phyloP scores from a whole-genome alignment of 2,113 vertebrate genomes.

The Terrapene triunguis region DNA sequence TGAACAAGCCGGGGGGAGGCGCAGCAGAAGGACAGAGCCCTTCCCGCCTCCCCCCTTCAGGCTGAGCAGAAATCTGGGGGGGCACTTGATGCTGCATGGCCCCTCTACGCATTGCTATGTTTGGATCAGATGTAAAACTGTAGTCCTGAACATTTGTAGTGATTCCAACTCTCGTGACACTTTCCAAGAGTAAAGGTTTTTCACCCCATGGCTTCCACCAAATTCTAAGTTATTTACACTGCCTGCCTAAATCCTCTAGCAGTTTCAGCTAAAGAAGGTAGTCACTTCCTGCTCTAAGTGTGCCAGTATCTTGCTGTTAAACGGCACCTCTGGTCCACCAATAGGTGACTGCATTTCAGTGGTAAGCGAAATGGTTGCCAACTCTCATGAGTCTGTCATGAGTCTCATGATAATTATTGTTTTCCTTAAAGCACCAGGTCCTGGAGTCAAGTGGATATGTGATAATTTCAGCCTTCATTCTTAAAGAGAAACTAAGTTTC shows the following conservation, averaged over 20 bases:
- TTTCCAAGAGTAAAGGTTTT: neutral
- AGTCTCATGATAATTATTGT: too few relatives aligned
- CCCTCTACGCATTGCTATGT: neutral
- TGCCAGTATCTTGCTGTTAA: neutral
- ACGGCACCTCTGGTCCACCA: neutral
- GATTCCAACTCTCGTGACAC: fast-evolving
- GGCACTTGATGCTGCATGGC: too few relatives aligned
- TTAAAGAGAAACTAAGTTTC: too few relatives aligned
- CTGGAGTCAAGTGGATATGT: too few relatives aligned
- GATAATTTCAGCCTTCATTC: too few relatives aligned
- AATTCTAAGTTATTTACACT: neutral
- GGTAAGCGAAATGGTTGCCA: too few relatives aligned
- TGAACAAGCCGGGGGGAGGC: too few relatives aligned
- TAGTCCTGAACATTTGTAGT: neutral
- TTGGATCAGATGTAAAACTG: neutral
- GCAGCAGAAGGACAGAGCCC: too few relatives aligned
- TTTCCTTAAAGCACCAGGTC: too few relatives aligned
- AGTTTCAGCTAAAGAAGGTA: neutral
- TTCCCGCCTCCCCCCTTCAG: too few relatives aligned
- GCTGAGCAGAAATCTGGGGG: too few relatives aligned
- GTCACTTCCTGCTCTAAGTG: neutral
- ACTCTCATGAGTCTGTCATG: too few relatives aligned
- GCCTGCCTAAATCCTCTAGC: neutral
- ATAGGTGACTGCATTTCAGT: neutral
- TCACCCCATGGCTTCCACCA: neutral